Percentiles rank a stretch among this genome's conserved stretches.
Conservation (phyloP, 2,797 vertebrate genomes). For the Pangasius djambal region DNA sequence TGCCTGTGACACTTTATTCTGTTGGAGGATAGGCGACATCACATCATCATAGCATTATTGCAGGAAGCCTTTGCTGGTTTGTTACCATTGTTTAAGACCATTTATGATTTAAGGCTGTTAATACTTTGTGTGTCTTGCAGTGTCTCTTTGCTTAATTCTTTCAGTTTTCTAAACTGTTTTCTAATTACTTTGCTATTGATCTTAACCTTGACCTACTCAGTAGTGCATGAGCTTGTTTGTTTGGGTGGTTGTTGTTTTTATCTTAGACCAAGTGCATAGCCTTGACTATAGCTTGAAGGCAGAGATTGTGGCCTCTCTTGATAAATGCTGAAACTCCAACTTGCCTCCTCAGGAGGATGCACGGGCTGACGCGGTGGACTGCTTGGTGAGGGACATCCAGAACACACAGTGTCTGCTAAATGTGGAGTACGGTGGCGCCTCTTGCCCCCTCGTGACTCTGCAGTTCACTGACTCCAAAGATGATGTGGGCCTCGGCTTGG, state of each 20-base stretch:
- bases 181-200: background rate
- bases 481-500: conserved; percentile 91
- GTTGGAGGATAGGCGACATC: background rate
- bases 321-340: background rate
- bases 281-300: background rate
- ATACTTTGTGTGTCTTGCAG: background rate
- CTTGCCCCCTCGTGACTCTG: conserved; percentile 88
- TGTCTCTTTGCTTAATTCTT: background rate
- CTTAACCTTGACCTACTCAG: background rate
- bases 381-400: conserved; percentile 92
- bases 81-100: background rate
- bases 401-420: conserved; percentile 96
- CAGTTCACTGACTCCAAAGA: conserved; percentile 93
- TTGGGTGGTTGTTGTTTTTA: background rate
- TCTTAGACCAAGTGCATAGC: background rate
- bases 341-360: conserved; percentile 84
- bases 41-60: background rate
- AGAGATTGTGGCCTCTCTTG: background rate
- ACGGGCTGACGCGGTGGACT: conserved; percentile 91
- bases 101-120: background rate
- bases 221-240: background rate
- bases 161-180: background rate
- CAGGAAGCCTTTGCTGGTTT: background rate
- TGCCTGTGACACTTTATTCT: background rate
- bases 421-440: conserved; percentile 83